Base-by-base conservation (phyloP, 2,888 invertebrate genomes). In the Odontocerum albicorne region DNA sequence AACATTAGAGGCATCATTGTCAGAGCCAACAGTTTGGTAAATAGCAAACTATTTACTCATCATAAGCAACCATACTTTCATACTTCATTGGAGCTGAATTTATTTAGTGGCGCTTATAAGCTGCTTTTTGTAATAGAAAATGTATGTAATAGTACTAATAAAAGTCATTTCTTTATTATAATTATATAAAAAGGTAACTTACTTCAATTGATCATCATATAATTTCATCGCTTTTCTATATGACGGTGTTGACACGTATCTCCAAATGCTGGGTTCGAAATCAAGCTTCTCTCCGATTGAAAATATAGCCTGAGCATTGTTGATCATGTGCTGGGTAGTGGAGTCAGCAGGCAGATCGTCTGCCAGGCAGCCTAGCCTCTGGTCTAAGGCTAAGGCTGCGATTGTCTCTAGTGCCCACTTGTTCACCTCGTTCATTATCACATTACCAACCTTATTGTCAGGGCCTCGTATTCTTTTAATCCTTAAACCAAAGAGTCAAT, bases 191-290 rank as follows among this genome's bases (percentile, higher is more conserved):
- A n/a, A n/a, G n/a, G n/a, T 15, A 31, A 55, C 55, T 42, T 13
- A 60, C 60, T 47, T 52, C 1, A 55, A 4, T 39, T 60, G 60
- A 15, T 57, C 66, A 63, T 71, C 70, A 68, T 77, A 67, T 38
- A 65, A 69, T 55, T 63, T 61, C 40, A 71, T 66, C 19, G 66
- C 67, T 61, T 64, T 62, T 38, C 64, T 66, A 66, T 68, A 72
- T 3, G 61, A 61, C 16, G 65, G 66, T 0, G 70, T 72, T 19
- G 65, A 62, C 8, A 67, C 55, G 22, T 64, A 60, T 53, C 64
- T 66, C 70, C 71, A 71, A 0, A 70, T 16, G 2, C 69, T 66
- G 1, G 70, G 68, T n/a, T 63, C 27, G 22, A 72, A 56, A 39
- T 73, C 73, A 17, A 73, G 57, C 46, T 67, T 39, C 10, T 32